Base-by-base conservation (phyloP, 2,113 vertebrate genomes). In the Amblyornis subalaris region DNA sequence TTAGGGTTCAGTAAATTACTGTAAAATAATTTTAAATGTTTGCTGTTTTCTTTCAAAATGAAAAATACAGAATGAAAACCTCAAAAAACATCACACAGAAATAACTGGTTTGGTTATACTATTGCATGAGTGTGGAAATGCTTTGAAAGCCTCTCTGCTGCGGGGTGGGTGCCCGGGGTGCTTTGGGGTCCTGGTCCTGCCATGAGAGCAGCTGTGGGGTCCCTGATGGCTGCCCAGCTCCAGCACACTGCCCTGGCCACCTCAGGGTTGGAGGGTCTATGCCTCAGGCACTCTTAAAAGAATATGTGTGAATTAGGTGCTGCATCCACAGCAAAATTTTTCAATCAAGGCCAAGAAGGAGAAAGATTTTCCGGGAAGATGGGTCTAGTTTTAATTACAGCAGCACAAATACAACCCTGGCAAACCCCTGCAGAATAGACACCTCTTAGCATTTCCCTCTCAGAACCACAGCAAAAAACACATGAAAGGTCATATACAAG, bases 401-500 rank as follows among this genome's bases (percentile, higher is more conserved):
- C 70, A 90, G 53, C 71, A 18, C 81, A 91, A 62, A 86, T 3
- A 36, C 60, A 76, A 22, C 36, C 75, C 78, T 29, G 40, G 65
- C 73, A 88, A 94, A 92, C 40, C 79, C 24, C 89, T 83, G 40
- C 28, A 78, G 89, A 85, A 93, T 10, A 94, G 92, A 91, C 87
- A 47, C 82, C 92, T 45, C 40, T 44, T 87, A 88, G 93, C 61
- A 36, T 83, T 95, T 95, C 83, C 71, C 86, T 92, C 88, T 94
- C 94, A 55, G 55, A 77, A 79, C 92, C 83, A 70, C 61, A 14
- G 31, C 81, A 71, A 61, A 94, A 95, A 94, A 95, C 88, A 96
- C 66, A 88, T 95, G 96, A 98, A 98, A 98, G 98, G 98, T 98
- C 98, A 97, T 71, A 95, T 31, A 90, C 89, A 42, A 98, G 97